Evolutionary conservation across 2,888 invertebrate species (phyloP).

Genomic region (Eupithecia vulgata): DNA sequence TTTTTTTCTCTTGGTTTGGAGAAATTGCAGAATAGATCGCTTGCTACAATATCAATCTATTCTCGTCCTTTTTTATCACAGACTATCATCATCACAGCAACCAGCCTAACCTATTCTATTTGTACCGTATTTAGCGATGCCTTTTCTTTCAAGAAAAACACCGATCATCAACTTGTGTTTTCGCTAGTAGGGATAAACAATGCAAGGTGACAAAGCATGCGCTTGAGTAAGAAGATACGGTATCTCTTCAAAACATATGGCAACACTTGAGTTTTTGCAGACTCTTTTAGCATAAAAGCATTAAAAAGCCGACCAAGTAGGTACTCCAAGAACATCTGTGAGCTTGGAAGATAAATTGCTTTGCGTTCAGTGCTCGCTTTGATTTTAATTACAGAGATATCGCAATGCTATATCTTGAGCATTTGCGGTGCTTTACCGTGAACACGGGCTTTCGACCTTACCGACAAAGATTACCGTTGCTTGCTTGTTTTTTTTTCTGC

Average conservation of each 20-base stretch:
- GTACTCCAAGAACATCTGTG: constrained; percentile 33
- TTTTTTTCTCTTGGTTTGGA: constrained; percentile 68
- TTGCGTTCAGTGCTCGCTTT: constrained; percentile 52
- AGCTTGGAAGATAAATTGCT: constrained; percentile 42
- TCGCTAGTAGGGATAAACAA: not conserved
- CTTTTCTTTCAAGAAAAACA: not conserved
- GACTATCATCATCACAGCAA: constrained; percentile 55
- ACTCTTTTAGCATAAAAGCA: constrained; percentile 38
- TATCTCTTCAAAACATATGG: constrained; percentile 47
- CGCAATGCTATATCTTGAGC: constrained; percentile 52
- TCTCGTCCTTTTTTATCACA: constrained; percentile 60
- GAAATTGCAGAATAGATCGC: constrained; percentile 51
- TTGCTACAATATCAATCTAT: constrained; percentile 66
- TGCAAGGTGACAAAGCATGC: not conserved
- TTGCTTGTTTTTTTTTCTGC: constrained; percentile 75
- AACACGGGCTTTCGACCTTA: constrained; percentile 66
- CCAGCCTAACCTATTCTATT: constrained; percentile 62
- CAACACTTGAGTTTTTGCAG: constrained; percentile 48
- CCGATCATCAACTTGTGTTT: not conserved
- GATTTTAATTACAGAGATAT: constrained; percentile 67
- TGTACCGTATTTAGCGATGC: constrained; percentile 47
- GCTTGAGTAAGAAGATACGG: not conserved
- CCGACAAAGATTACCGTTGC: constrained; percentile 79
- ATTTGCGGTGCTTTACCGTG: constrained; percentile 60
- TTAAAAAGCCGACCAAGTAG: constrained; percentile 44